Conservation (phyloP, 2,113 vertebrate genomes). For the Hippocampus mohnikei region DNA sequence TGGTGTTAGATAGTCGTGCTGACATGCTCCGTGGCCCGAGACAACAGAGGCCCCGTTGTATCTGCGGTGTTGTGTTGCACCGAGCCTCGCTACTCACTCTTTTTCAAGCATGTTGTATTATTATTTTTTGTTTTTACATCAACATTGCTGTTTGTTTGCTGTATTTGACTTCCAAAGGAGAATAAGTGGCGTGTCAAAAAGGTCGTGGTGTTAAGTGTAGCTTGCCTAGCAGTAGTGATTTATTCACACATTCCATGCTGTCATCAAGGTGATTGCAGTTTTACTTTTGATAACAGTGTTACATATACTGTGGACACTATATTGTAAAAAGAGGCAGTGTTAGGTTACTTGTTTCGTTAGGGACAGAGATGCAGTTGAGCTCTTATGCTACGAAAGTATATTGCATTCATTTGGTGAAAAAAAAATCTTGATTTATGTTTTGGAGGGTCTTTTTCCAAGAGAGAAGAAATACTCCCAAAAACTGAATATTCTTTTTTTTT, state of each 20-base stretch:
- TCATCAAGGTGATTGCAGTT: conserved; percentile 25
- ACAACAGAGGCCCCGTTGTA: conserved; percentile 4
- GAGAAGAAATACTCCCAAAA: no score
- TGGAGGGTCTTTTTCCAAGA: no score
- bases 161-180: conserved; percentile 19
- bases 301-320: neutral
- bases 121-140: conserved; percentile 26
- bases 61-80: conserved; percentile 20
- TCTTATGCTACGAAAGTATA: neutral
- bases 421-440: no score
- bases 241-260: conserved; percentile 28
- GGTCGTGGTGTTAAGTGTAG: conserved; percentile 34
- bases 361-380: conserved; percentile 22
- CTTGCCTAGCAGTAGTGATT: conserved; percentile 17
- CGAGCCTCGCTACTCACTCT: conserved; percentile 35
- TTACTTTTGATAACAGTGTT: conserved; percentile 35
- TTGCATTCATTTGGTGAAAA: no score
- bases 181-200: conserved; percentile 13
- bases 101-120: conserved; percentile 57
- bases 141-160: conserved; percentile 40
- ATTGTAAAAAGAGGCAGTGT: conserved; percentile 38
- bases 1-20: neutral
- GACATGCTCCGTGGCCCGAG: neutral
- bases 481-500: no score
- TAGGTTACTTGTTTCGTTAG: conserved; percentile 17